Evolutionary conservation across 2,888 invertebrate genomes (phyloP).

Genomic region (Beris morrisii): DNA sequence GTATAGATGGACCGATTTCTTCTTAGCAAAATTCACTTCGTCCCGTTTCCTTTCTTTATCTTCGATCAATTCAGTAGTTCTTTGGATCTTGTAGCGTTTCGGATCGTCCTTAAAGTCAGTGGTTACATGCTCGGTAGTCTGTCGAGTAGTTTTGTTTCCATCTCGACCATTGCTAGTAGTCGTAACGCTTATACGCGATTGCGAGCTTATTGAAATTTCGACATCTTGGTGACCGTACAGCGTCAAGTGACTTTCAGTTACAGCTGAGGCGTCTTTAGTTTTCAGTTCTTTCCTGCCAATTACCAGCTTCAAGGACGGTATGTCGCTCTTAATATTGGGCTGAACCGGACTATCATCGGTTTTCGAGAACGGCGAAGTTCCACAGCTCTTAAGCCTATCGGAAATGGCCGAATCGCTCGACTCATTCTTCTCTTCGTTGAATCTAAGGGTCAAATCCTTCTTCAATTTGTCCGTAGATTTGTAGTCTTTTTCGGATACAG

Average conservation of each 20-base stretch:
- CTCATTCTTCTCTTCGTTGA: slow-evolving; percentile 16
- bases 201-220: slow-evolving; percentile 60
- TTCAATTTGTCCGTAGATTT: slow-evolving; percentile 18
- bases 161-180: slow-evolving; percentile 47
- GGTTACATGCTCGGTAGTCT: slow-evolving; percentile 32
- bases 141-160: slow-evolving; percentile 33
- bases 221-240: slow-evolving; percentile 60
- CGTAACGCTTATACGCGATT: slow-evolving; percentile 60
- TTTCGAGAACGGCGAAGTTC: slow-evolving; percentile 40
- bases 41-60: slow-evolving; percentile 55
- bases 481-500: slow-evolving; percentile 13
- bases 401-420: slow-evolving; percentile 20
- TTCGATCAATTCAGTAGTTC: slow-evolving; percentile 40
- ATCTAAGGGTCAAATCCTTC: slow-evolving; percentile 37
- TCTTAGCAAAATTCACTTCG: slow-evolving; percentile 59
- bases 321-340: slow-evolving; percentile 21
- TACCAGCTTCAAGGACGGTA: slow-evolving; percentile 57
- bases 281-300: slow-evolving; percentile 60
- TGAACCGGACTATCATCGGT: slow-evolving; percentile 34
- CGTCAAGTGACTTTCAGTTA: slow-evolving; percentile 59
- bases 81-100: slow-evolving; percentile 35
- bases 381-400: slow-evolving; percentile 33
- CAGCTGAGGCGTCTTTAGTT: slow-evolving; percentile 59
- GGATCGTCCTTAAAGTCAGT: slow-evolving; percentile 54
- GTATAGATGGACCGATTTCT: slow-evolving; percentile 59